Conservation (phyloP, 2,113 vertebrate species). For the Melospiza melodia region DNA sequence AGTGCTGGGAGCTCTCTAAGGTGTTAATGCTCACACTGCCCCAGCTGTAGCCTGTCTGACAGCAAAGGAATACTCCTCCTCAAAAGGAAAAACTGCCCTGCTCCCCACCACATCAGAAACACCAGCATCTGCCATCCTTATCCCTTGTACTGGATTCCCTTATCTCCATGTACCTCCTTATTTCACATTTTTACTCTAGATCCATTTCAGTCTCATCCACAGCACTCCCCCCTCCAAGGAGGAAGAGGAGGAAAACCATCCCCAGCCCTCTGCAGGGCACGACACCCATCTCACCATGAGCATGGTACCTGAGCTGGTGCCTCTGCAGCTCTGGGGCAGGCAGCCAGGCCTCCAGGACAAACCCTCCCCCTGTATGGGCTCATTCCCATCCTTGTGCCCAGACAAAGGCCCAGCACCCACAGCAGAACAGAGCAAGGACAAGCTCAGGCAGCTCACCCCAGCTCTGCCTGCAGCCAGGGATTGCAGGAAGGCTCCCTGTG, state of each 20-base stretch:
- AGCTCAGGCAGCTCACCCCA: background rate
- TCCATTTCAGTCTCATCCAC: background rate
- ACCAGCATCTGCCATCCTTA: background rate
- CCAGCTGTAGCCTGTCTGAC: background rate
- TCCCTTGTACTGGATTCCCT: no score
- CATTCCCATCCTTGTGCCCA: background rate
- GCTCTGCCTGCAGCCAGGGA: background rate
- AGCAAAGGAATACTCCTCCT: background rate
- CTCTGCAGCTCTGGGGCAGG: background rate
- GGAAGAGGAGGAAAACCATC: background rate
- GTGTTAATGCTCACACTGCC: background rate
- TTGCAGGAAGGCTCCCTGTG: background rate
- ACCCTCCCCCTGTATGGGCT: rapidly evolving
- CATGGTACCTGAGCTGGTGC: background rate
- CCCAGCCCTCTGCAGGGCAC: background rate
- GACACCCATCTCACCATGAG: background rate
- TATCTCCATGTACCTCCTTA: background rate
- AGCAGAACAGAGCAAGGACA: background rate
- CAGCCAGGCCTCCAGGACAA: background rate
- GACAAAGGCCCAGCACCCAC: background rate
- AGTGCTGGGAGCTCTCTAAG: background rate
- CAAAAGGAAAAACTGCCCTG: background rate
- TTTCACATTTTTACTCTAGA: background rate
- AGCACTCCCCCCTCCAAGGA: rapidly evolving
- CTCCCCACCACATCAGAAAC: background rate